phyloP scores from a whole-genome alignment of 2,113 vertebrate genomes.

The Canis aureus region DNA sequence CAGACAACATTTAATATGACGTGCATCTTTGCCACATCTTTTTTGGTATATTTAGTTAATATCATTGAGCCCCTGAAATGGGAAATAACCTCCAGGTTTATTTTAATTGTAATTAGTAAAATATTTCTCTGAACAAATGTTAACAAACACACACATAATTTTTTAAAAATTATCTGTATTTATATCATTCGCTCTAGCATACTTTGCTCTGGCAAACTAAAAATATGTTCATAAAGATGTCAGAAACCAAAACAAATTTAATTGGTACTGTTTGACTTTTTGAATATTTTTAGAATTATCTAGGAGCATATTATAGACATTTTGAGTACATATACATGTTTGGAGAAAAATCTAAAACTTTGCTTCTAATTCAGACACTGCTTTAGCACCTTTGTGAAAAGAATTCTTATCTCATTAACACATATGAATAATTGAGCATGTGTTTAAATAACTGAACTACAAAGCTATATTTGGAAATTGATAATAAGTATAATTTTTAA shows the following conservation, averaged over 20 bases:
- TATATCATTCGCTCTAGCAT: background rate
- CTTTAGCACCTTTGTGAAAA: slow-evolving; percentile 42
- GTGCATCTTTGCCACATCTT: background rate
- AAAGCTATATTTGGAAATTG: slow-evolving; percentile 62
- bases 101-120: slow-evolving; percentile 52
- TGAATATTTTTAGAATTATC: slow-evolving; percentile 46
- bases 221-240: slow-evolving; percentile 18
- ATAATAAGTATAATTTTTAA: slow-evolving; percentile 41
- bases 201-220: slow-evolving; percentile 30
- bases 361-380: slow-evolving; percentile 43
- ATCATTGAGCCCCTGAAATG: background rate
- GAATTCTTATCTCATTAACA: slow-evolving; percentile 46
- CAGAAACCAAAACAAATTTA: slow-evolving; percentile 30
- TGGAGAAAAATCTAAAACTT: slow-evolving; percentile 33
- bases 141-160: background rate
- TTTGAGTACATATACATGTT: background rate
- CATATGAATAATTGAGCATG: slow-evolving; percentile 60
- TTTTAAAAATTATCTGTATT: background rate
- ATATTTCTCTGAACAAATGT: background rate
- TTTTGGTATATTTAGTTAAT: background rate
- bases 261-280: background rate
- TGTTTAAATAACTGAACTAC: slow-evolving; percentile 72
- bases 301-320: background rate
- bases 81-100: background rate
- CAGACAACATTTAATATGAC: background rate